These are phyloP conservation scores for Leguminivora glycinivorella DNA, from an alignment of 1,140 invertebrate species.

Conservation along the genomic window DNA sequence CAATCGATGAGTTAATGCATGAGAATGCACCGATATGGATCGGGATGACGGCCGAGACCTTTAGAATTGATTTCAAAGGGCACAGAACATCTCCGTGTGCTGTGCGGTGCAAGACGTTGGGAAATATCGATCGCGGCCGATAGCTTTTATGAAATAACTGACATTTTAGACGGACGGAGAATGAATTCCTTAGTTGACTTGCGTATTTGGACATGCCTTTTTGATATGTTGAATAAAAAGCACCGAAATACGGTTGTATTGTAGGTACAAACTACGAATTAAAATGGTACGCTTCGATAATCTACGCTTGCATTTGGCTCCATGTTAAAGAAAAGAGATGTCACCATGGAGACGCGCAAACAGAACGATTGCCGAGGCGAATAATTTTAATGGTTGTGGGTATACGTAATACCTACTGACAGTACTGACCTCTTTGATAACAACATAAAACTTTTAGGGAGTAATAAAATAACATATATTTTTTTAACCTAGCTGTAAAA, in stretches of 20 bases:
- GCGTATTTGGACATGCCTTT: neutral
- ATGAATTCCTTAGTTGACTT: neutral
- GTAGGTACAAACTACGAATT: neutral
- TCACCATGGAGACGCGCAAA: neutral
- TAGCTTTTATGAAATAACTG: slow-evolving; percentile 6
- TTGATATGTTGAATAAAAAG: neutral
- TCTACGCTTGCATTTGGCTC: neutral
- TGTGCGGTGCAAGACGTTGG: neutral
- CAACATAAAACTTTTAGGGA: neutral
- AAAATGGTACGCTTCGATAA: neutral
- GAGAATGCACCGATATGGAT: slow-evolving; percentile 33
- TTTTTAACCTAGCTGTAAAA: too few relatives aligned
- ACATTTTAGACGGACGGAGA: neutral
- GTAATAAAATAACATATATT: neutral
- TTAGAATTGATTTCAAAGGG: slow-evolving; percentile 25
- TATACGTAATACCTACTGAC: neutral
- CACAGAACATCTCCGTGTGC: slow-evolving; percentile 20
- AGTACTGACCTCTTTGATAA: neutral
- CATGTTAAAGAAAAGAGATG: neutral
- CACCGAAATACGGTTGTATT: neutral
- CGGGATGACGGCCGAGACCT: slow-evolving; percentile 16
- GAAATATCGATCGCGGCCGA: slow-evolving; percentile 3
- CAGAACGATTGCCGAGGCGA: neutral
- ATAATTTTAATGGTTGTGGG: neutral
- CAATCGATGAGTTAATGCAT: slow-evolving; percentile 35